phyloP scores from a whole-genome alignment of 1,140 invertebrate species.

The Vanessa tameamea region DNA sequence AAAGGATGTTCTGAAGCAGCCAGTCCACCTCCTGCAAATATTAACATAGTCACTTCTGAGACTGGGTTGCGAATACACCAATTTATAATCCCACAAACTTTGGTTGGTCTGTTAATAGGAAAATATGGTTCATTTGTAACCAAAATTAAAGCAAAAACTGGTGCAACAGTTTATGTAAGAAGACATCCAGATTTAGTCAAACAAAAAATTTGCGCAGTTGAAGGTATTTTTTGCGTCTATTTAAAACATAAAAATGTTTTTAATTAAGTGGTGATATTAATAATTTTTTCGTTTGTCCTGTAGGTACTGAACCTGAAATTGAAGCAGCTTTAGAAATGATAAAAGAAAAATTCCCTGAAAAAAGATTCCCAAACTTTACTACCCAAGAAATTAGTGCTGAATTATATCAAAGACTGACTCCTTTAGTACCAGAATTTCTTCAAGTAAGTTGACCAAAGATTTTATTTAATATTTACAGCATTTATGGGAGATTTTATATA shows the following conservation, averaged over 20 bases:
- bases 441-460: constrained; percentile 80
- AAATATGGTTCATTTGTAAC: constrained; percentile 90
- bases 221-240: constrained; percentile 81
- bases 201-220: constrained; percentile 90
- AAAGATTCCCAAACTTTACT: constrained; percentile 88
- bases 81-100: constrained; percentile 89
- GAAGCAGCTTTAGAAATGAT: constrained; percentile 91
- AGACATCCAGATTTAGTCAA: constrained; percentile 86
- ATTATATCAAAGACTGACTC: constrained; percentile 80
- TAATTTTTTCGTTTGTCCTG: constrained; percentile 39
- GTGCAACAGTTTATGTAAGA: constrained; percentile 89
- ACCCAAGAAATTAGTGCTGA: constrained; percentile 88
- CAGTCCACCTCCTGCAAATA: constrained; percentile 81
- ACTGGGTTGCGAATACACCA: constrained; percentile 80
- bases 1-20: constrained; percentile 86
- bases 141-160: constrained; percentile 88
- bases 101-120: constrained; percentile 94
- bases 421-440: constrained; percentile 83
- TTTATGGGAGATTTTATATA: no score
- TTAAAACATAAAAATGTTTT: background rate
- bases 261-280: background rate
- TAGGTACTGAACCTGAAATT: constrained; percentile 87
- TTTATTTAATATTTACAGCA: no score
- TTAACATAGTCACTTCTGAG: constrained; percentile 68
- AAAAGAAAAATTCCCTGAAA: constrained; percentile 89